Evolutionary conservation across 1,140 invertebrate genomes (phyloP), one percentile per base, ranked within the genome.

Genomic region (Hycleus cichorii): DNA sequence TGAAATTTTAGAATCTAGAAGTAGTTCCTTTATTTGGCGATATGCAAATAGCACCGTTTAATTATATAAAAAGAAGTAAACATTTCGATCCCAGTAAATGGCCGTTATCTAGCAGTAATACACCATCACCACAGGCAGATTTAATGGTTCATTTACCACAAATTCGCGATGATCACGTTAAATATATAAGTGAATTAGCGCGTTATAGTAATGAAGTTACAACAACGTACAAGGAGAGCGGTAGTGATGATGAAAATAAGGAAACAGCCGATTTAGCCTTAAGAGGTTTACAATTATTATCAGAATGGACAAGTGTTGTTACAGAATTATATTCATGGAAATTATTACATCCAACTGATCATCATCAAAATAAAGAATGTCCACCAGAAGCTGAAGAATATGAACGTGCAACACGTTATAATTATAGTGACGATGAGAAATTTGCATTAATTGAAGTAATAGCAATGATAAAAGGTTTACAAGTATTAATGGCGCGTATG

Each of bases 21-120:
- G 95, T 99, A 54, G 97, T 99, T 2, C 96, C 97, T 0, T 75
- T 99, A 5, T 99, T 98, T 76, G 97, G 97, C 3, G 97, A 99
- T 70, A 99, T 99, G 97, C 97, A 98, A 78, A 98, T 99, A 57
- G 93, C 95, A 0, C 97, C 97, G 0, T 99, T 98, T 73, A 95
- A 97, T 73, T 99, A 98, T 70, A 95, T 99, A 44, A 96, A 94
- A 75, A 81, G 93, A 47, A 95, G 91, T 50, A 93, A 93, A 67
- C 91, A 97, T 72, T 98, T 94, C 75, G 97, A 99, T 71, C 78
- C 91, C 0, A 84, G 82, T 72, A 86, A 86, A 71, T 99, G 97
- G 97, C 95, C 95, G 3, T 72, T 96, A 32, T 93, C 87, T 1
- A 86, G 89, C 69, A 88, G 87, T 4, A 82, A 81, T 25, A 85